A percentile compares a stretch with the other conserved stretches of the same genome.
Evolutionary conservation across 2,888 invertebrate genomes (phyloP).

Genomic region (Cepaea hortensis): DNA sequence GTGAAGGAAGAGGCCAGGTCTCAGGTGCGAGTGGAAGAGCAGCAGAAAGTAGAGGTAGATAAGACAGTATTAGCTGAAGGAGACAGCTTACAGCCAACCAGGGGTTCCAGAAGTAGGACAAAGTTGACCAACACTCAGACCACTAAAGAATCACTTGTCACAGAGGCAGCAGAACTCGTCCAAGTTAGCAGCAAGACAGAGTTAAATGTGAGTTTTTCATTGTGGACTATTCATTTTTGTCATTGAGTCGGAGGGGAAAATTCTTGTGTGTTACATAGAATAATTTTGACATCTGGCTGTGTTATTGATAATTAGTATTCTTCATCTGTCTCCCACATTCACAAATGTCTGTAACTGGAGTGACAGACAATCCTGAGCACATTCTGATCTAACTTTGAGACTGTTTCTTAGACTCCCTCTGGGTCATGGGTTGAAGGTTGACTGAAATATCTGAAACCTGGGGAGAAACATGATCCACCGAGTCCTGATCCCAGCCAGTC

Average conservation of each 20-base stretch:
- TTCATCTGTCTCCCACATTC: too few relatives aligned
- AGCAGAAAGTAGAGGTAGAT: background rate
- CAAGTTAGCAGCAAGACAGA: conserved; percentile 8
- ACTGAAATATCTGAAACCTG: too few relatives aligned
- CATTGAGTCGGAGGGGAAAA: background rate
- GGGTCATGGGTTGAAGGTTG: too few relatives aligned
- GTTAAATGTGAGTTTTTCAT: conserved; percentile 2
- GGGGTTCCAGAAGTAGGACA: conserved; percentile 1
- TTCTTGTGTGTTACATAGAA: too few relatives aligned
- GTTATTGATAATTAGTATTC: too few relatives aligned
- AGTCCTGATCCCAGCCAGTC: too few relatives aligned
- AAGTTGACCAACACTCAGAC: background rate
- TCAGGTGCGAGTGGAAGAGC: conserved; percentile 13
- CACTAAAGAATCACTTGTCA: background rate
- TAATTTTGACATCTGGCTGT: too few relatives aligned
- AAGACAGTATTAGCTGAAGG: conserved; percentile 8
- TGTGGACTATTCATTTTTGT: background rate
- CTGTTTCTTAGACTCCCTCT: too few relatives aligned
- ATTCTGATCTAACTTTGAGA: too few relatives aligned
- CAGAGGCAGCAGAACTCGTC: background rate
- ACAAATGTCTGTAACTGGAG: too few relatives aligned
- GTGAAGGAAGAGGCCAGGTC: conserved; percentile 14
- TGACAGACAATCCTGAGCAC: too few relatives aligned
- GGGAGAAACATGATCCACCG: too few relatives aligned
- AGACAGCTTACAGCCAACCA: background rate